Conservation (phyloP, 2,113 vertebrate genomes). For the Halichoerus grypus region DNA sequence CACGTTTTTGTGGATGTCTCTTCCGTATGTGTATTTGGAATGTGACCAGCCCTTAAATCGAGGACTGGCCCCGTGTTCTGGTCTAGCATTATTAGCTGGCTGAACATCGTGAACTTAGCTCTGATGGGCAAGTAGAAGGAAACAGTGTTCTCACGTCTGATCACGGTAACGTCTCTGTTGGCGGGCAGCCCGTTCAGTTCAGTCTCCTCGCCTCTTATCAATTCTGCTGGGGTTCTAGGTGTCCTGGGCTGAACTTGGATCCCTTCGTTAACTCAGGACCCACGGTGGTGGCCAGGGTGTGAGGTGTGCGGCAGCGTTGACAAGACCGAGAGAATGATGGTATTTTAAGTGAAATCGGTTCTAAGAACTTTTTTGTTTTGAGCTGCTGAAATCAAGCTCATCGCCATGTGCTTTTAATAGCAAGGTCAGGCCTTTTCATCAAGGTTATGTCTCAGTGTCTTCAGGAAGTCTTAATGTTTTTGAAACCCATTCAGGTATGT, state of each 20-base stretch:
- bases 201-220: no score
- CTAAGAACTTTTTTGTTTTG: not conserved
- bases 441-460: not conserved
- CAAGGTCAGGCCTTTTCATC: not conserved
- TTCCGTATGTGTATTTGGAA: not conserved
- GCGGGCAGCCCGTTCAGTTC: not conserved
- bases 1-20: not conserved
- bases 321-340: not conserved
- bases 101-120: not conserved
- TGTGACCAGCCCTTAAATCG: not conserved
- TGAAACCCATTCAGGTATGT: conserved; percentile 88
- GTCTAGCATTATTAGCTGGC: not conserved
- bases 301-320: not conserved
- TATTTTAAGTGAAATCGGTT: not conserved
- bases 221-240: not conserved
- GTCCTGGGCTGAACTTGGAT: not conserved
- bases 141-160: not conserved
- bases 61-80: not conserved
- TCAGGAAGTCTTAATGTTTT: not conserved
- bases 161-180: not conserved
- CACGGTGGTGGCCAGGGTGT: no score
- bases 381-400: not conserved
- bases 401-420: not conserved
- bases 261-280: not conserved
- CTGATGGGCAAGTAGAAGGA: not conserved